Evolutionary conservation across 1,140 invertebrate genomes (phyloP).

Genomic region (Diorhabda sublineata): DNA sequence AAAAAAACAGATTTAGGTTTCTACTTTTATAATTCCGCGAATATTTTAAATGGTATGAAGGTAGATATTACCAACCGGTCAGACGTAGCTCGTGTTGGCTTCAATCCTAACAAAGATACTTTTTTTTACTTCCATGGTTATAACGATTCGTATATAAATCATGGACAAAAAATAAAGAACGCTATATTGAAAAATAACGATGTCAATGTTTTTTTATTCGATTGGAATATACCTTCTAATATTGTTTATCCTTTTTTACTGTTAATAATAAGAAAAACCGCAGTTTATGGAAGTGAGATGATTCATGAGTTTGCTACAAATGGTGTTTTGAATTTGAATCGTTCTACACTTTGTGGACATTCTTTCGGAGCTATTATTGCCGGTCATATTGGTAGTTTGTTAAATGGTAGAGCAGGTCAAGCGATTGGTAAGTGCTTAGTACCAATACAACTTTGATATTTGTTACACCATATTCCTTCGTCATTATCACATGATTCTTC

Average conservation of each 20-base stretch:
- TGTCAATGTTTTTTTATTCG: not conserved
- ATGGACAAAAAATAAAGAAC: not conserved
- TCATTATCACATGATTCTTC: too few species aligned
- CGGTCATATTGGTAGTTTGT: not conserved
- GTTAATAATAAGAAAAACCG: not conserved
- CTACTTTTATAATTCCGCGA: not conserved
- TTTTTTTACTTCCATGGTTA: not conserved
- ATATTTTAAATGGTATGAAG: not conserved
- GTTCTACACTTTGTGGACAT: not conserved
- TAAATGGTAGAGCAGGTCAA: slow-evolving; percentile 6
- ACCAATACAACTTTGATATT: too few species aligned
- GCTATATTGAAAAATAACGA: not conserved
- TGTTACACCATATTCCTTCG: too few species aligned
- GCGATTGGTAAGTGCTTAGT: not conserved
- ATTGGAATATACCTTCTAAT: not conserved
- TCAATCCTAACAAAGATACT: not conserved
- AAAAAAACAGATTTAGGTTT: not conserved
- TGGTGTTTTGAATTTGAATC: not conserved
- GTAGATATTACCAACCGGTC: not conserved
- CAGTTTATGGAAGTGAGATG: too few species aligned
- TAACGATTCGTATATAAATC: not conserved
- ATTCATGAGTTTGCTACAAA: not conserved
- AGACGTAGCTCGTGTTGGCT: not conserved
- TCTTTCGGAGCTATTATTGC: slow-evolving; percentile 6
- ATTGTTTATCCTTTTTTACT: not conserved